These are phyloP conservation scores for Rynchops niger DNA, from an alignment of 2,113 vertebrate species.

Conservation along the genomic window DNA sequence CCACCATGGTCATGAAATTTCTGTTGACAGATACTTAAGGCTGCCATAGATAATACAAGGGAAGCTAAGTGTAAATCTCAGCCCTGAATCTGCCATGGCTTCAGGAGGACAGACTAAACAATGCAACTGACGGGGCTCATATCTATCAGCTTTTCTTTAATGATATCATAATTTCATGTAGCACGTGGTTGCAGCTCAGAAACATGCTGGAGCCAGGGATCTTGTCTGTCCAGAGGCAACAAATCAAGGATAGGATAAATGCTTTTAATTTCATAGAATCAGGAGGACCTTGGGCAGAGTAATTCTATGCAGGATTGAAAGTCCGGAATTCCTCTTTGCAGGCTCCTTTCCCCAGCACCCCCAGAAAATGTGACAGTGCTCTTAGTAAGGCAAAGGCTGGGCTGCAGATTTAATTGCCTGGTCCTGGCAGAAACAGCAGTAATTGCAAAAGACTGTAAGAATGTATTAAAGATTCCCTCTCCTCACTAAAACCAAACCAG, in stretches of 20 bases:
- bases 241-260: background rate
- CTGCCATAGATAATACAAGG: background rate
- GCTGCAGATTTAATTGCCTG: background rate
- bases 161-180: background rate
- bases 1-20: background rate
- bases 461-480: slow-evolving; percentile 11
- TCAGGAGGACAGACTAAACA: background rate
- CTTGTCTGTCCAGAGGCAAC: background rate
- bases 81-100: background rate
- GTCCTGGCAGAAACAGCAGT: background rate
- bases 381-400: background rate
- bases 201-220: background rate
- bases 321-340: background rate
- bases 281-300: background rate
- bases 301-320: background rate
- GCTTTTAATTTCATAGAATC: background rate
- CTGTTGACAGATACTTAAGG: background rate
- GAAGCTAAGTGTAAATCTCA: background rate
- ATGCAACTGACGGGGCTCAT: background rate
- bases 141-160: background rate
- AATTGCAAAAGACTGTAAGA: slow-evolving; percentile 13
- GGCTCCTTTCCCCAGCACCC: background rate
- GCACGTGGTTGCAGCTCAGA: background rate
- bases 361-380: background rate
- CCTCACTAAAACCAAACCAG: background rate